Base-by-base conservation (phyloP, 2,113 vertebrate genomes). In the Urocolius indicus region DNA sequence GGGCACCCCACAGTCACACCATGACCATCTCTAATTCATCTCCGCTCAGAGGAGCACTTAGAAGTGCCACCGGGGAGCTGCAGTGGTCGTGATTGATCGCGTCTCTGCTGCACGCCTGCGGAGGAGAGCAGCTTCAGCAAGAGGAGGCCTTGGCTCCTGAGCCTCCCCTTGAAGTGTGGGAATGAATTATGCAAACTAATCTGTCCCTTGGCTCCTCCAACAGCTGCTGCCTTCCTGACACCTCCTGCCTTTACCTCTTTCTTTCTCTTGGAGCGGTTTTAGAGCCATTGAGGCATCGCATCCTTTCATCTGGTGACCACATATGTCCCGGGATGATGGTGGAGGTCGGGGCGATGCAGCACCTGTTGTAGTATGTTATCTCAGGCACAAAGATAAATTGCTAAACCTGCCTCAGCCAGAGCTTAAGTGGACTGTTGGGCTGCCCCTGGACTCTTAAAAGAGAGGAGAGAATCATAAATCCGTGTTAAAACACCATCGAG, bases 141-240 rank as follows among this genome's bases (percentile, higher is more conserved):
- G 68, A 89, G 77, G 82, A 96, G 94, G 93, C 76, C 92, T 91
- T 96, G 93, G 94, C 77, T 94, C 58, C 52, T 34, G 82, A 94
- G 91, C 72, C 72, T 95, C 84, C 92, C 94, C 85, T 97, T 96
- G 95, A 95, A 93, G 84, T 86, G 46, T 3, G 10, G 75, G 80
- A 86, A 94, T 94, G 68, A 95, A 95, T 95, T 95, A 96, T 95
- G 78, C 94, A 97, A 96, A 93, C 65, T 89, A 89, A 93, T 90
- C 65, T 1, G 0, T 95, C 78, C 94, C 91, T 84, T 87, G 89
- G 78, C 80, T 89, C 77, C 77, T 83, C 68, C 0, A 0, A 77
- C 48, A 85, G 55, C 90, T 78, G 54, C 93, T 84, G 51, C 91
- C 48, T 93, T 83, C 69, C 73, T 32, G 52, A 51, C 69, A 81